Conservation (phyloP, 2,113 vertebrate species). For the Callocephalon fimbriatum region DNA sequence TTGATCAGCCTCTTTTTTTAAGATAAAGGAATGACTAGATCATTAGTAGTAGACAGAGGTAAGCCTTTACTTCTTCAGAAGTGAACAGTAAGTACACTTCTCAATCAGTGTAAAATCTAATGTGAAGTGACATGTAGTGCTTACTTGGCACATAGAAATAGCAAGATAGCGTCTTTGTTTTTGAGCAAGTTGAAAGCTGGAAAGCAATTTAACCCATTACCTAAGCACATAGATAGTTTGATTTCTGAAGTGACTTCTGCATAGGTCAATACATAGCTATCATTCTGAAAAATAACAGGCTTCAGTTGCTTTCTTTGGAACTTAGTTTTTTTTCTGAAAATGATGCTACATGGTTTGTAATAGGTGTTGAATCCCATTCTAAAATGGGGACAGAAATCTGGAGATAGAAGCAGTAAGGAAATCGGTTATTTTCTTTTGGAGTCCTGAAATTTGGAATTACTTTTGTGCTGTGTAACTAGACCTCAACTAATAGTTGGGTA, state of each 20-base stretch:
- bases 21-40: neutral
- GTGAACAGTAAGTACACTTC: neutral
- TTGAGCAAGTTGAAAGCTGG: neutral
- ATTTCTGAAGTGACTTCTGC: neutral
- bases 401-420: neutral
- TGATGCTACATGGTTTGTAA: neutral
- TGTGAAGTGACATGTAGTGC: neutral
- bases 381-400: neutral
- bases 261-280: neutral
- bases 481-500: neutral
- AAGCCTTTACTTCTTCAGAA: neutral
- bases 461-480: neutral
- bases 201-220: neutral
- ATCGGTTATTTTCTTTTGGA: neutral
- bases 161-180: neutral
- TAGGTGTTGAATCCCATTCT: neutral
- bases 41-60: neutral
- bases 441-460: neutral
- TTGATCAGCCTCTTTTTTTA: neutral
- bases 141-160: neutral
- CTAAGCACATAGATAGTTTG: neutral
- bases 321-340: neutral
- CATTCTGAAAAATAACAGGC: neutral
- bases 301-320: neutral
- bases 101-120: neutral